These are phyloP conservation scores for Nothobranchius kuhntae DNA, from an alignment of 2,113 vertebrate species.

Conservation along the genomic window DNA sequence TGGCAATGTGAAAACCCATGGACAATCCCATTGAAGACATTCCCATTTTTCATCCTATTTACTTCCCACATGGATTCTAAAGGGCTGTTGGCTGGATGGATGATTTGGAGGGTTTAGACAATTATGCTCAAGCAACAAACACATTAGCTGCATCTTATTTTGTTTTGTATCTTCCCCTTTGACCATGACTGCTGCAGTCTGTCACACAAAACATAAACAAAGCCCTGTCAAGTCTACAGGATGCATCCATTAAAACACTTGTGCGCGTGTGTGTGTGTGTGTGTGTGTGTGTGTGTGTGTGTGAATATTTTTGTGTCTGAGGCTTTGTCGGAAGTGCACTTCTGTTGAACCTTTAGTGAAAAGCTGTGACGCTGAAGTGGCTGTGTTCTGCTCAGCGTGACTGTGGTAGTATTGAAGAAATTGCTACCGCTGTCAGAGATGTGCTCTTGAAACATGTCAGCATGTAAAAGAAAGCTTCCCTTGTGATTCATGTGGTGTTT, in stretches of 20 bases:
- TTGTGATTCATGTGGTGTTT: constrained; percentile 11
- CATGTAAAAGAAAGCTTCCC: constrained; percentile 22
- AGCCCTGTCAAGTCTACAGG: not conserved
- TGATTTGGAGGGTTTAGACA: not conserved
- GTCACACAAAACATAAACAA: not conserved
- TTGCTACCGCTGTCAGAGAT: constrained; percentile 31
- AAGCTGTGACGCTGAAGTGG: constrained; percentile 5
- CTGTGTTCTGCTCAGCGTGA: not conserved
- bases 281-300: no score
- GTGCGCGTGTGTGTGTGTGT: not conserved
- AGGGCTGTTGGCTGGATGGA: not conserved
- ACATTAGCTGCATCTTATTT: not conserved
- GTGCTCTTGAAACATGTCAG: constrained; percentile 33
- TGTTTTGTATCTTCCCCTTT: not conserved
- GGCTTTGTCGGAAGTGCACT: constrained; percentile 11
- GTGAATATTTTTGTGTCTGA: not conserved
- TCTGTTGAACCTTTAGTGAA: constrained; percentile 13
- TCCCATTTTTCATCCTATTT: not conserved
- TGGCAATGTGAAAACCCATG: not conserved
- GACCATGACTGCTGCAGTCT: not conserved
- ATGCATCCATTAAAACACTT: not conserved
- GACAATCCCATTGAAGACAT: not conserved
- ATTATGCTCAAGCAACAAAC: not conserved
- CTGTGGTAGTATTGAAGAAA: constrained; percentile 26
- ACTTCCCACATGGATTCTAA: not conserved